Conservation (phyloP, 2,113 vertebrate species). For the Polypterus bichir region DNA sequence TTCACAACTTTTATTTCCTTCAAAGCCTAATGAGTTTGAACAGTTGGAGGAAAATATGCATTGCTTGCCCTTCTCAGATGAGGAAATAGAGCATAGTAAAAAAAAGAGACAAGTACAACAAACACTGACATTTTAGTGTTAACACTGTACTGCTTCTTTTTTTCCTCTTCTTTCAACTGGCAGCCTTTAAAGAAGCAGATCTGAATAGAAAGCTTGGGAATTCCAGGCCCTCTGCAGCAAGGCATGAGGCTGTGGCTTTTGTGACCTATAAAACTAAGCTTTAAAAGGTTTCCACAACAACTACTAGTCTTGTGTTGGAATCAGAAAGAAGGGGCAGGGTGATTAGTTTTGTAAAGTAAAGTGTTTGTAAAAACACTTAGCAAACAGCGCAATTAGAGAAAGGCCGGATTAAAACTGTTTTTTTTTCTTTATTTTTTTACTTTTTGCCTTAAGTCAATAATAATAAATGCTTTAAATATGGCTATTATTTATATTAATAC, state of each 20-base stretch:
- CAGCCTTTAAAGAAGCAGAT: conserved; percentile 28
- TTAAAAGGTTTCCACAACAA: conserved; percentile 30
- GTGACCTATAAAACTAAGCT: conserved; percentile 19
- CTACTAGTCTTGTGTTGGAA: conserved; percentile 20
- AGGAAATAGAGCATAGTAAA: conserved; percentile 25
- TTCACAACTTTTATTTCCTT: background rate
- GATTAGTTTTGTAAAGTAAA: background rate
- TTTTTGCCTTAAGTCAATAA: no score
- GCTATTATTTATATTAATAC: no score
- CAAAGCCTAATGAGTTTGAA: conserved; percentile 5
- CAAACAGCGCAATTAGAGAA: no score
- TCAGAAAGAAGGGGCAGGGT: conserved; percentile 5
- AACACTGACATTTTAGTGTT: conserved; percentile 26
- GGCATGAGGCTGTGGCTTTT: conserved; percentile 22
- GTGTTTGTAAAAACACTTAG: no score
- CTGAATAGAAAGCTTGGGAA: conserved; percentile 36
- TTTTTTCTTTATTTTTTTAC: no score
- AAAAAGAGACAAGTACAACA: conserved; percentile 15
- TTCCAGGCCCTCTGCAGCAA: conserved; percentile 23
- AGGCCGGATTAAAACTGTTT: no score
- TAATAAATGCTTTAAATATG: no score
- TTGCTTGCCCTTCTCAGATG: conserved; percentile 20
- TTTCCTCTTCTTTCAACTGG: conserved; percentile 3
- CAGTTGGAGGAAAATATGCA: conserved; percentile 13
- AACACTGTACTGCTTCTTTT: conserved; percentile 20